These are phyloP conservation scores for Pongo abelii DNA, from an alignment of 2,113 vertebrate species.

Conservation along the genomic window DNA sequence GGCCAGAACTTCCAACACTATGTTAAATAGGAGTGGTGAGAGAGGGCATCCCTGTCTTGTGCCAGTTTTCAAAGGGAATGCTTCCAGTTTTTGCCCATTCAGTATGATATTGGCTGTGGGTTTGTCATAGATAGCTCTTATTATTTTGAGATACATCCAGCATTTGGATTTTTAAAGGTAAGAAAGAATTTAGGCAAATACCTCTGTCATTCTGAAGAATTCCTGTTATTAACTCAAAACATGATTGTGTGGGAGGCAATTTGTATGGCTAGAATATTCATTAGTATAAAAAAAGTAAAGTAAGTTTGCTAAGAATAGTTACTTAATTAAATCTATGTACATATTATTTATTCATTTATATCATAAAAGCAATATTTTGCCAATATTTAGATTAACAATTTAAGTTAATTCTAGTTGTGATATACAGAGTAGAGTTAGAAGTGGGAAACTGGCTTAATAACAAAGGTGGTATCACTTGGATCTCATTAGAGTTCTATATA, in stretches of 20 bases:
- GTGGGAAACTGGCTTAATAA: neutral
- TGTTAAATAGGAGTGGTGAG: no score
- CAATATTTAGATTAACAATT: conserved; percentile 36
- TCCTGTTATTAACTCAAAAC: conserved; percentile 24
- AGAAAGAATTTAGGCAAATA: neutral
- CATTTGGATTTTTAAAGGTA: conserved; percentile 52
- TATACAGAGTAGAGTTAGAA: neutral
- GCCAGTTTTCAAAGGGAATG: no score
- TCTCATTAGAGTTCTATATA: neutral
- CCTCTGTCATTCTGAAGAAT: neutral
- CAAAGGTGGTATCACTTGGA: neutral
- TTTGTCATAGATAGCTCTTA: no score
- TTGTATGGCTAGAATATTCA: neutral
- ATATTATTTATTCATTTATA: conserved; percentile 13
- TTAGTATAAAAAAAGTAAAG: conserved; percentile 24
- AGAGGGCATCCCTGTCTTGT: no score
- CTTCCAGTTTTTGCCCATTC: no score
- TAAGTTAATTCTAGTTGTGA: neutral
- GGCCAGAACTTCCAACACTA: no score
- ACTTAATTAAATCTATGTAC: conserved; percentile 39
- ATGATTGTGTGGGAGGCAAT: conserved; percentile 21
- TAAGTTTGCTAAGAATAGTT: conserved; percentile 15
- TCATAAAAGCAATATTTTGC: conserved; percentile 23
- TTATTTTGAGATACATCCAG: no score
- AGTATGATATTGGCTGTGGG: no score